phyloP scores from a whole-genome alignment of 2,113 vertebrate species.

The Bettongia penicillata region DNA sequence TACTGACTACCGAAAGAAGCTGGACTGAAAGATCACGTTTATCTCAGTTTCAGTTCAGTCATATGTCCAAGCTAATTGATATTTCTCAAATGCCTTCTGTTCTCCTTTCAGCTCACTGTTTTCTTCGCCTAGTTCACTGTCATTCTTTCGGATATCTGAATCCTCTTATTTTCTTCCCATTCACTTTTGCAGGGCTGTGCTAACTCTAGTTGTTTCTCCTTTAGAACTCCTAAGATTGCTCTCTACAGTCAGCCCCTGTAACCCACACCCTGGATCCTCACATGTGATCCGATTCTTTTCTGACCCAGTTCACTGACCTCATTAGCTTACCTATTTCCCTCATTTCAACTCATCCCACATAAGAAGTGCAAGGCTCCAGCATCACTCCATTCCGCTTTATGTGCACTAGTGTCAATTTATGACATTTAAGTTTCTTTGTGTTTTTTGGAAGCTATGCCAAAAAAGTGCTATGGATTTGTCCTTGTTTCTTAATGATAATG shows the following conservation, averaged over 20 bases:
- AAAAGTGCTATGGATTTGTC: not conserved
- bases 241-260: not conserved
- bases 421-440: not conserved
- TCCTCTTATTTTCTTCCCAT: not conserved
- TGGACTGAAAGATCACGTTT: constrained; percentile 53
- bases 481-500: not conserved
- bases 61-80: constrained; percentile 54
- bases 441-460: constrained; percentile 9
- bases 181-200: not conserved
- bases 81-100: constrained; percentile 12
- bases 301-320: not conserved
- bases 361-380: not conserved
- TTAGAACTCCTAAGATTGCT: not conserved
- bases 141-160: not conserved
- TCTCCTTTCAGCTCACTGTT: constrained; percentile 12
- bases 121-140: not conserved
- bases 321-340: not conserved
- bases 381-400: not conserved
- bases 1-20: constrained; percentile 44
- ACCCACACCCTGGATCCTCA: not conserved
- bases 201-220: accelerated
- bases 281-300: not conserved
- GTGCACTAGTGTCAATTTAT: not conserved
- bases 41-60: constrained; percentile 60
- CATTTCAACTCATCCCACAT: not conserved